Conservation (phyloP, 1,140 invertebrate genomes). For the Hyphantria cunea region DNA sequence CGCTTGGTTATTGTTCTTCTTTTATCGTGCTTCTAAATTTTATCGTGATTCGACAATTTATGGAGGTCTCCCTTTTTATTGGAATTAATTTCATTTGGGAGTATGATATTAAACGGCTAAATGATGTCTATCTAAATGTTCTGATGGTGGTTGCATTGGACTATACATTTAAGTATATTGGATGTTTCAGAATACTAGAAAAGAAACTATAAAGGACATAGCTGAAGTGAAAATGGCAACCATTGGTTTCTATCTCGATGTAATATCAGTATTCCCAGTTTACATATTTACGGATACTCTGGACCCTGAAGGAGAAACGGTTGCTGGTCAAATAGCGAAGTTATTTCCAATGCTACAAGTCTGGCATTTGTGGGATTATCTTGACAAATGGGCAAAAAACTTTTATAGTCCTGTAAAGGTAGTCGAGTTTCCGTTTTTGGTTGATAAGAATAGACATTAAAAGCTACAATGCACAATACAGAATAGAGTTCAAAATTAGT, state of each 20-base stretch:
- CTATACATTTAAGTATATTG: no score
- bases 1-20: no score
- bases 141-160: no score
- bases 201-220: constrained; percentile 66
- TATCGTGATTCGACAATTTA: no score
- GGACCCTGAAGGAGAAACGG: constrained; percentile 49
- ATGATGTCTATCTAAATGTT: no score
- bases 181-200: constrained; percentile 54
- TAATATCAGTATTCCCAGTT: constrained; percentile 65
- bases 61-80: no score
- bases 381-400: constrained; percentile 56
- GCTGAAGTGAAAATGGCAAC: constrained; percentile 67
- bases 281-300: constrained; percentile 64
- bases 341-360: constrained; percentile 62
- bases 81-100: no score
- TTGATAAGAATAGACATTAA: neutral
- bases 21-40: no score
- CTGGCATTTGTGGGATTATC: constrained; percentile 71
- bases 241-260: constrained; percentile 67
- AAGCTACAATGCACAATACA: no score
- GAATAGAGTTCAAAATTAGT: no score
- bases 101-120: no score
- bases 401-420: constrained; percentile 60
- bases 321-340: constrained; percentile 49
- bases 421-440: constrained; percentile 14